A percentile compares a stretch with the other conserved stretches of the same genome.
These are phyloP conservation scores for Theristicus caerulescens DNA, from an alignment of 2,113 vertebrate species.

Conservation along the genomic window DNA sequence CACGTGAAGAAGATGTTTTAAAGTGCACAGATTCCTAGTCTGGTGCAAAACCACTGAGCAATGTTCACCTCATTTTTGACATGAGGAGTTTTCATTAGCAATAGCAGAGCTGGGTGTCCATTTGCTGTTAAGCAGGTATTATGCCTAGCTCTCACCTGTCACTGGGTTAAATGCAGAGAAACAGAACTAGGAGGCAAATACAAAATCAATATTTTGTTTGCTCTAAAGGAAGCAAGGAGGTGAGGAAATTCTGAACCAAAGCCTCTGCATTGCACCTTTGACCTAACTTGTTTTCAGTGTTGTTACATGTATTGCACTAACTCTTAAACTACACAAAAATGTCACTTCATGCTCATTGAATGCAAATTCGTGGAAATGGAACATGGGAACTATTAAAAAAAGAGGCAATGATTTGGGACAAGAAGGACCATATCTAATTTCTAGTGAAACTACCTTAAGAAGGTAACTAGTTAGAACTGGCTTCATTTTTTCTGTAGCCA, in stretches of 20 bases:
- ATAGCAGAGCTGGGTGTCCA: neutral
- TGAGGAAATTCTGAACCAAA: neutral
- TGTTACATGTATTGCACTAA: neutral
- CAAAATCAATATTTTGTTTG: neutral
- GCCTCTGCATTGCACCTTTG: neutral
- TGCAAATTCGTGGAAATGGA: neutral
- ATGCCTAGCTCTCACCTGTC: neutral
- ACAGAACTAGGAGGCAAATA: neutral
- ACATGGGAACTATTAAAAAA: neutral
- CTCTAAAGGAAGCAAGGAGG: neutral
- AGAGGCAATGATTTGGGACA: neutral
- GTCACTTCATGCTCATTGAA: neutral
- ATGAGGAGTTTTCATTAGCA: neutral
- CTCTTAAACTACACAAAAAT: neutral
- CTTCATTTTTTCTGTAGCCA: neutral
- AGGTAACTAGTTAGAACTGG: neutral
- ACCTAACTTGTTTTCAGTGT: neutral
- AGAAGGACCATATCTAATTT: neutral
- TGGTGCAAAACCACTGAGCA: neutral
- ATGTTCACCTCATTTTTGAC: neutral
- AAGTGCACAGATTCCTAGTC: neutral
- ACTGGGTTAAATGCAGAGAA: neutral
- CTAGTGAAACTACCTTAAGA: neutral
- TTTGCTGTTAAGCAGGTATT: neutral
- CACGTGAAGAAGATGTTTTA: neutral